Conservation (phyloP, 1,140 invertebrate genomes). For the Eciton burchellii region DNA sequence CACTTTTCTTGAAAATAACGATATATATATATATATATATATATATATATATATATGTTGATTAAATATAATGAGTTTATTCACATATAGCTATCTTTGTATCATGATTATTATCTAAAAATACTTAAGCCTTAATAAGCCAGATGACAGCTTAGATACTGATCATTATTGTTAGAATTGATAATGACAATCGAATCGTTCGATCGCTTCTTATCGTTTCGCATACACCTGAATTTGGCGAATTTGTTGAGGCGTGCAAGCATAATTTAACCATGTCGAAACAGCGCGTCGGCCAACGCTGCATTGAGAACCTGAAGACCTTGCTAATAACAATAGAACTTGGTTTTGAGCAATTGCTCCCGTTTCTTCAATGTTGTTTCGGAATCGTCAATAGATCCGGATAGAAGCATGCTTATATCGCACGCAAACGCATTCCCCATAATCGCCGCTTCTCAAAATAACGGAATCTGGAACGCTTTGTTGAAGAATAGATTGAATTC, state of each 20-base stretch:
- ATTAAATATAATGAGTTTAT: too few species aligned
- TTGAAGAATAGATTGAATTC: slow-evolving; percentile 77
- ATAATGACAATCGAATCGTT: slow-evolving; percentile 78
- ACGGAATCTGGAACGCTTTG: slow-evolving; percentile 84
- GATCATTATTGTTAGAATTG: too few species aligned
- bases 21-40: too few species aligned
- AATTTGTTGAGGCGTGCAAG: slow-evolving; percentile 67
- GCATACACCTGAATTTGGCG: slow-evolving; percentile 76
- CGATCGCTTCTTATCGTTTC: slow-evolving; percentile 79
- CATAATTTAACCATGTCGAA: slow-evolving; percentile 66
- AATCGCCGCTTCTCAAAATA: slow-evolving; percentile 81
- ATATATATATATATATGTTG: too few species aligned
- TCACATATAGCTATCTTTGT: too few species aligned
- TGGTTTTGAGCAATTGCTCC: slow-evolving; percentile 87
- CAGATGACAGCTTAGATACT: too few species aligned
- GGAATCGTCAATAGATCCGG: slow-evolving; percentile 81
- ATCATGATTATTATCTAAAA: too few species aligned
- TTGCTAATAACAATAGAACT: slow-evolving; percentile 85
- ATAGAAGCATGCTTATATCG: slow-evolving; percentile 67
- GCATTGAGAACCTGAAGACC: slow-evolving; percentile 82
- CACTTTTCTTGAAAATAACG: too few species aligned
- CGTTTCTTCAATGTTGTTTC: slow-evolving; percentile 88
- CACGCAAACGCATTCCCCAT: slow-evolving; percentile 81
- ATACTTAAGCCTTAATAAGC: too few species aligned
- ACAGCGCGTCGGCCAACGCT: slow-evolving; percentile 68